A percentile compares a stretch with the other conserved stretches of the same genome.
phyloP scores from a whole-genome alignment of 2,888 invertebrate species.

The Perizoma affinitatum region DNA sequence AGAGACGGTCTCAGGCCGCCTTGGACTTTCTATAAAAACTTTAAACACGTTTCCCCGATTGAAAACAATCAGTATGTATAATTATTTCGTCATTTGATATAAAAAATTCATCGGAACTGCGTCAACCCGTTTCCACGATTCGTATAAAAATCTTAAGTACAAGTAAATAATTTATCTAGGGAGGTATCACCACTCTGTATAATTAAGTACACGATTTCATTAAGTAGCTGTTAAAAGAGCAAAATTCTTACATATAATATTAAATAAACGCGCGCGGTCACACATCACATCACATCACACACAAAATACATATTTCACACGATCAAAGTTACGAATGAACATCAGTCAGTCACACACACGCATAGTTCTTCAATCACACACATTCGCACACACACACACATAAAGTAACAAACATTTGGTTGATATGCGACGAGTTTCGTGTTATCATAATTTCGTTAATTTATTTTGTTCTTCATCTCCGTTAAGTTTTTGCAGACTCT shows the following conservation, averaged over 20 bases:
- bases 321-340: conserved; percentile 31
- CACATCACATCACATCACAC: conserved; percentile 38
- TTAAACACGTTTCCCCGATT: conserved; percentile 17
- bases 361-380: conserved; percentile 17
- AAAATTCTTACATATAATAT: conserved; percentile 40
- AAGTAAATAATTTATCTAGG: conserved; percentile 42
- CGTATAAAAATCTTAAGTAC: conserved; percentile 31
- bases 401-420: conserved; percentile 44
- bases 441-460: conserved; percentile 38
- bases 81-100: conserved; percentile 40
- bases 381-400: conserved; percentile 28
- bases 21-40: conserved; percentile 20
- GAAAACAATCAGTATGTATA: conserved; percentile 36
- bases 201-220: conserved; percentile 38
- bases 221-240: conserved; percentile 16
- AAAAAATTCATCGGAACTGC: conserved; percentile 40
- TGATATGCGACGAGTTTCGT: conserved; percentile 48
- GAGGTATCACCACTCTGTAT: conserved; percentile 34
- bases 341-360: conserved; percentile 18
- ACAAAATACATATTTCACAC: too few species aligned
- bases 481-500: conserved; percentile 8
- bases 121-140: conserved; percentile 20
- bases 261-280: conserved; percentile 35
- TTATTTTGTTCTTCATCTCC: conserved; percentile 44
- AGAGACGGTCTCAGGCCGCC: conserved; percentile 5